Conservation (phyloP, 2,888 invertebrate species). For the Chirona hameri region DNA sequence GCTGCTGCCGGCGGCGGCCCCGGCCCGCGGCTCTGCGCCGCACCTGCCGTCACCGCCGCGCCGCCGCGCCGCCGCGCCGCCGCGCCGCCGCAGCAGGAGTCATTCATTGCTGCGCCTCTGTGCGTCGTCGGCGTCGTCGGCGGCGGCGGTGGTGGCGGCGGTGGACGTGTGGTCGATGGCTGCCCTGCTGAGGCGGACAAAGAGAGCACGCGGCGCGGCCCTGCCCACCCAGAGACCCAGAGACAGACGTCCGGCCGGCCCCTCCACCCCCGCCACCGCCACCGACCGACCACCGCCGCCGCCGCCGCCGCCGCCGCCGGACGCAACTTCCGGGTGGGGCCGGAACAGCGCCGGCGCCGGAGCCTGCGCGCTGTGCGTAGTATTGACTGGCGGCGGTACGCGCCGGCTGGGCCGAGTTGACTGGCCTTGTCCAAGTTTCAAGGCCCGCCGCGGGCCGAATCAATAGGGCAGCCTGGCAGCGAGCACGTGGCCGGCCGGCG, state of each 20-base stretch:
- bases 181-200: neutral
- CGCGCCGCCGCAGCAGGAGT: neutral
- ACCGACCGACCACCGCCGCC: neutral
- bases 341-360: neutral
- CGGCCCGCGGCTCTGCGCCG: no score
- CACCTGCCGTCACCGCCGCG: neutral
- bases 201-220: neutral
- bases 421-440: slow-evolving; percentile 27
- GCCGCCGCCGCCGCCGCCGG: neutral
- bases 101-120: no score
- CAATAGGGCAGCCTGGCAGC: neutral
- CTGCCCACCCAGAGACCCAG: neutral
- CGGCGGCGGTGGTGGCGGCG: neutral
- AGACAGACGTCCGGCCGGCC: neutral
- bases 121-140: neutral
- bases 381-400: slow-evolving; percentile 12
- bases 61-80: neutral
- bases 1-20: neutral
- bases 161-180: neutral
- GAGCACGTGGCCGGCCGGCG: neutral
- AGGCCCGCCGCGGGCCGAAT: neutral
- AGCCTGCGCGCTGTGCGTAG: neutral
- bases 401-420: neutral
- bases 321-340: neutral
- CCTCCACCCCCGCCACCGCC: neutral